Evolutionary conservation across 2,797 vertebrate species (phyloP).

Genomic region (Tokudaia muenninki): DNA sequence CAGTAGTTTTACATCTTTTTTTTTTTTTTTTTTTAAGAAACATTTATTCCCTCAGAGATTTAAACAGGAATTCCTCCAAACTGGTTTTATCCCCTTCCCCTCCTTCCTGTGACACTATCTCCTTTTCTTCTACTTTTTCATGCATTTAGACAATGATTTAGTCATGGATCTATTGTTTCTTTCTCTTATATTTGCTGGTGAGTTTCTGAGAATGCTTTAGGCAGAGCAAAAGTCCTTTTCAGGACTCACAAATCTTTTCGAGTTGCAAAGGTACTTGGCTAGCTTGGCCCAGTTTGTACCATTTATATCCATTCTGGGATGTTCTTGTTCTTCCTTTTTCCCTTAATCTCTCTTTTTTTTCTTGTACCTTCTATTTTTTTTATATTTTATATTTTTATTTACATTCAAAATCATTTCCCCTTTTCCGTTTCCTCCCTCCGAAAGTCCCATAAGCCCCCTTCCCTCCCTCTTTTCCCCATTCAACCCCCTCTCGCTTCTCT

Average conservation of each 20-base stretch:
- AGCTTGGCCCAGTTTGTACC: background rate
- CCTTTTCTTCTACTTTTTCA: constrained; percentile 40
- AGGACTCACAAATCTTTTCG: background rate
- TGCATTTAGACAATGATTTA: constrained; percentile 31
- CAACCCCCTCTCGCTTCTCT: no score
- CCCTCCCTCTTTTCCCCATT: no score
- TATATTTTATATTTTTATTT: no score
- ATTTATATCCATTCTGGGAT: background rate
- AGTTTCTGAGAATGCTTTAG: constrained; percentile 23
- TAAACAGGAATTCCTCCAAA: constrained; percentile 22
- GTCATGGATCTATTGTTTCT: constrained; percentile 18
- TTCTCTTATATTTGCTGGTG: background rate
- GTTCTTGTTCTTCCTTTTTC: background rate
- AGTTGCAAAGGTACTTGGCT: background rate
- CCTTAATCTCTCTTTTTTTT: background rate
- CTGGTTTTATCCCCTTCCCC: background rate
- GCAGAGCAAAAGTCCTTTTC: background rate
- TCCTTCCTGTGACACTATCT: background rate
- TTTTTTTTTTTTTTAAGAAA: background rate
- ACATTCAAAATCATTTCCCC: no score
- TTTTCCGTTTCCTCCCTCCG: no score
- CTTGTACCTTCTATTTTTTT: no score
- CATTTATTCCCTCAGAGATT: constrained; percentile 36
- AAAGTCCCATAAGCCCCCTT: no score
- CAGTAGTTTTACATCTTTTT: constrained; percentile 7